phyloP scores from a whole-genome alignment of 2,797 vertebrate species.

The Paedocypris micromegethes region DNA sequence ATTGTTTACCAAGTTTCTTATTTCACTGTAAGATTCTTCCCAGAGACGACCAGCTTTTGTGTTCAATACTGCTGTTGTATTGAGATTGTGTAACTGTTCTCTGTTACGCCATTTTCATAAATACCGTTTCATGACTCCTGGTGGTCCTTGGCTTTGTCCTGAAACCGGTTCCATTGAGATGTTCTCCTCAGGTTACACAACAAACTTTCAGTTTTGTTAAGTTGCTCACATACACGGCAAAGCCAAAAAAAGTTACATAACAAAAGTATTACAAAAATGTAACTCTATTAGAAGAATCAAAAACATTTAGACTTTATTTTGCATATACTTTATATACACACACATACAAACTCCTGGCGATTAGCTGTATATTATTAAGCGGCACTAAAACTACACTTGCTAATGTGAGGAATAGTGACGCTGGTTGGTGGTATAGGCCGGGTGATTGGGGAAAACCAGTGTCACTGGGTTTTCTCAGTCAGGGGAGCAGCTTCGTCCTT shows the following conservation, averaged over 20 bases:
- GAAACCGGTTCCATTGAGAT: neutral
- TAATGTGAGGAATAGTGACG: neutral
- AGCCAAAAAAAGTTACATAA: too few relatives aligned
- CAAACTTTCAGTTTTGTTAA: too few relatives aligned
- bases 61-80: slow-evolving; percentile 72
- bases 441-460: neutral
- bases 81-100: slow-evolving; percentile 72
- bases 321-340: too few relatives aligned
- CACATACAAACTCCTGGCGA: too few relatives aligned
- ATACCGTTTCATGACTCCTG: slow-evolving; percentile 69
- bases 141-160: slow-evolving; percentile 37
- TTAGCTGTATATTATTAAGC: too few relatives aligned
- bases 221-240: too few relatives aligned
- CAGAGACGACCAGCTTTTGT: slow-evolving; percentile 64
- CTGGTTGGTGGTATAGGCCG: neutral
- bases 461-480: slow-evolving; percentile 59
- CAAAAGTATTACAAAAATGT: too few relatives aligned
- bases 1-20: slow-evolving; percentile 67
- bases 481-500: slow-evolving; percentile 29
- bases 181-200: neutral
- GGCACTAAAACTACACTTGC: too few relatives aligned
- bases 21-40: slow-evolving; percentile 56
- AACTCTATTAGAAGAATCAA: too few relatives aligned
- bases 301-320: too few relatives aligned
- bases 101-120: slow-evolving; percentile 76